These are phyloP conservation scores for Drosophila affinis DNA, from an alignment of 2,888 invertebrate species.

Conservation along the genomic window DNA sequence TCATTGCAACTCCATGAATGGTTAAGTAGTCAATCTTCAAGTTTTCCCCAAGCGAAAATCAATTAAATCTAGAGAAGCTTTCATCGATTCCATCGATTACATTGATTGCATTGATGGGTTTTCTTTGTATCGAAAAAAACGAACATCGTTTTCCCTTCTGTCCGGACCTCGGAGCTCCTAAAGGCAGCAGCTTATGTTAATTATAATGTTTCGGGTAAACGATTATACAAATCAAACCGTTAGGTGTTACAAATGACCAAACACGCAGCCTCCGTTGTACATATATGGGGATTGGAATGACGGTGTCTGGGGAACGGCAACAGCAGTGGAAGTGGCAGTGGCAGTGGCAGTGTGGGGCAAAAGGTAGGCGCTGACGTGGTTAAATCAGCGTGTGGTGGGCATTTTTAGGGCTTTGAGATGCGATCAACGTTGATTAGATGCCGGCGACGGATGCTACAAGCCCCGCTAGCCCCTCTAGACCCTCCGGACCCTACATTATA, in stretches of 20 bases:
- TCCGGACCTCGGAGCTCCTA: not conserved
- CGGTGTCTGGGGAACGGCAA: not conserved
- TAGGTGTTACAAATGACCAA: conserved; percentile 77
- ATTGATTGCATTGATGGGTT: conserved; percentile 2
- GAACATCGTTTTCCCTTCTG: not conserved
- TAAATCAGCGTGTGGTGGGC: conserved; percentile 39
- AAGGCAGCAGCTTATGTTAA: conserved; percentile 55
- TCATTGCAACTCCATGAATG: not conserved
- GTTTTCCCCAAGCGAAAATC: not conserved
- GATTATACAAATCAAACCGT: conserved; percentile 73
- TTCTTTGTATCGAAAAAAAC: not conserved
- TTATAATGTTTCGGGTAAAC: conserved; percentile 64
- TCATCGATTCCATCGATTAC: not conserved
- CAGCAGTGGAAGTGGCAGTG: not conserved
- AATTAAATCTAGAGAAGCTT: not conserved
- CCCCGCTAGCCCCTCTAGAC: not conserved
- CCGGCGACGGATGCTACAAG: conserved; percentile 47
- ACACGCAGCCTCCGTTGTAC: conserved; percentile 50
- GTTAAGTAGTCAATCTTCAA: not conserved
- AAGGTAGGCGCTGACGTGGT: not conserved
- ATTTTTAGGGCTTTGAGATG: conserved; percentile 51
- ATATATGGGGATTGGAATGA: not conserved
- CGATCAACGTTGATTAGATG: conserved; percentile 73
- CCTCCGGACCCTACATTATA: no score
- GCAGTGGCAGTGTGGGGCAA: not conserved